Percentiles rank a stretch among this genome's conserved stretches.
Evolutionary conservation across 2,113 vertebrate species (phyloP).

Genomic region (Ceyx margarethae): DNA sequence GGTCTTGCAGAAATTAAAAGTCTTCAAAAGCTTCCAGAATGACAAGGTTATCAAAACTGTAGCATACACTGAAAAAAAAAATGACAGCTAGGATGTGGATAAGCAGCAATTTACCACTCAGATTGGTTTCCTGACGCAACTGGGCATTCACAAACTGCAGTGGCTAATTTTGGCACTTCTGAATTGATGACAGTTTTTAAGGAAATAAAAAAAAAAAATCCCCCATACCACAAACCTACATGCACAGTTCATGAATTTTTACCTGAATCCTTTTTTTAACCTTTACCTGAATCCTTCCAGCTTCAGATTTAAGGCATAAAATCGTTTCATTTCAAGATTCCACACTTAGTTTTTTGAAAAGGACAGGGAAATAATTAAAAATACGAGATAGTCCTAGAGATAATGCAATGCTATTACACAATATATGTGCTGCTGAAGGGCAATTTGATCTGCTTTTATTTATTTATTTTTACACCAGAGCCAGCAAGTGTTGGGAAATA

Average conservation of each 20-base stretch:
- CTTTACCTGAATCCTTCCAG: neutral
- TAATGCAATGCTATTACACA: neutral
- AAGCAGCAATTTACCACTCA: constrained; percentile 63
- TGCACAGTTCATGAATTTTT: neutral
- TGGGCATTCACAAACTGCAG: constrained; percentile 17
- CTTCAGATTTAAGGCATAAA: neutral
- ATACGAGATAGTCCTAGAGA: neutral
- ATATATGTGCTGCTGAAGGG: neutral
- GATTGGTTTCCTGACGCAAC: constrained; percentile 47
- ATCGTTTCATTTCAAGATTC: neutral
- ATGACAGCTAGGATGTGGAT: constrained; percentile 21
- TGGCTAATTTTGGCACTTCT: constrained; percentile 40
- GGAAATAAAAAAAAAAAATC: neutral
- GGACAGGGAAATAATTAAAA: neutral
- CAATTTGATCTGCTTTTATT: neutral
- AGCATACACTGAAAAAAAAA: neutral
- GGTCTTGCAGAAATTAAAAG: constrained; percentile 7
- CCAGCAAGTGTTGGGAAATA: neutral
- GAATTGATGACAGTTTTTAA: neutral
- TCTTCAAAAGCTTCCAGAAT: constrained; percentile 29
- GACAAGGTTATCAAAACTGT: constrained; percentile 55
- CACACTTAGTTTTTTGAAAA: neutral
- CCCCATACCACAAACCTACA: neutral
- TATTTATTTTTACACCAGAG: neutral
- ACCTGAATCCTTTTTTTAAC: neutral